Evolutionary conservation across 35 echinoderm and acorn worm species (phyloP), one percentile per base, ranked within the genome.

Genomic region (Lytechinus variegatus): DNA sequence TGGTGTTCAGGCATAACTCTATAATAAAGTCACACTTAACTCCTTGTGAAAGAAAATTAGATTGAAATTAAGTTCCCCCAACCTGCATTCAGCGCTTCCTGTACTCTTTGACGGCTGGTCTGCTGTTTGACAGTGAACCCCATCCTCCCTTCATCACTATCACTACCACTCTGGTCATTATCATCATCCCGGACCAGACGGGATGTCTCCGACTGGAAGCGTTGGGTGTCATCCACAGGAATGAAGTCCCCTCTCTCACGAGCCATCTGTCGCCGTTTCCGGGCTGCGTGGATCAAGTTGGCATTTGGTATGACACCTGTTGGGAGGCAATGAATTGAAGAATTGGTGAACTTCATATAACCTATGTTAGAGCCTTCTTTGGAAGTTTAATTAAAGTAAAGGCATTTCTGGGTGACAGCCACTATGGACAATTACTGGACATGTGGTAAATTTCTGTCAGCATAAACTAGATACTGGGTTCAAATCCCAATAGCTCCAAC

Each of bases 281-380:
- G 93, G 86, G 96, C 97, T 33, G 97, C 96, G 55, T 98, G 97
- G 33, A 99, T 99, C 95, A 97, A 94, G 33, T 95, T 87, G 66
- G 98, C 98, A 99, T 99, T 96, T 54, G 98, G 98, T 16, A 99
- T 99, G 86, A 97, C 86, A 24, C 98, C 98, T 99, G 89, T 58
- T 12, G 54, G 66, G 87, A n/a, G 88, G 11, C 5, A 90, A n/a
- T 24, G 66, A 0, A 79, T 79, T 2, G 24, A 79, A 0, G 21
- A 24, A 16, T 19, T 24, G 33, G 33, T 79, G 16, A 24, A 79
- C 66, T n/a, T n/a, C n/a, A n/a, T n/a, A n/a, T n/a, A n/a, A n/a
- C n/a, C n/a, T n/a, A n/a, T n/a, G 33, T 44, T 44, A 44, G 2
- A 44, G 33, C 33, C 33, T 44, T 44, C 33, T 44, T 44, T 44